Evolutionary conservation across 2,797 vertebrate genomes (phyloP).

Genomic region (Epinephelus malabaricus): DNA sequence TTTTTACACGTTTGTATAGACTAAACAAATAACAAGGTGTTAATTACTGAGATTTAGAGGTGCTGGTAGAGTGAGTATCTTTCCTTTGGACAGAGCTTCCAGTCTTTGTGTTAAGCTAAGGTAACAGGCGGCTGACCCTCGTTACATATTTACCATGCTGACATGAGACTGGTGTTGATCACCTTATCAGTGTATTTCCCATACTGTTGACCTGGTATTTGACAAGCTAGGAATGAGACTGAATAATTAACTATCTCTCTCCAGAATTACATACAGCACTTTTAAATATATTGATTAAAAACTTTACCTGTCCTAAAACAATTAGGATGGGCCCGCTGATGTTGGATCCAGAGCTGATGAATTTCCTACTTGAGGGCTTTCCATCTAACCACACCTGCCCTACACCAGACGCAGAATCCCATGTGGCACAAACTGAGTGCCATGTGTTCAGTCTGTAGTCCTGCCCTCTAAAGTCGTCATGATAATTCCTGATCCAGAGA

Average conservation of each 20-base stretch:
- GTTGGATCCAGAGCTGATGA: conserved; percentile 35
- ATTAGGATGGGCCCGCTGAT: conserved; percentile 30
- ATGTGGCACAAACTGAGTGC: conserved; percentile 76
- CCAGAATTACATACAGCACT: too few species aligned
- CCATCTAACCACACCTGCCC: conserved; percentile 72
- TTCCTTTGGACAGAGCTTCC: too few species aligned
- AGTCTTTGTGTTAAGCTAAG: too few species aligned
- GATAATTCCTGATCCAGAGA: rapidly evolving
- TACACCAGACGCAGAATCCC: conserved; percentile 62
- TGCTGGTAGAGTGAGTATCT: too few species aligned
- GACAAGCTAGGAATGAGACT: too few species aligned
- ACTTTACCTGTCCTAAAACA: conserved; percentile 62
- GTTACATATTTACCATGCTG: not conserved
- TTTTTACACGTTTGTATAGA: too few species aligned
- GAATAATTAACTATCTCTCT: too few species aligned
- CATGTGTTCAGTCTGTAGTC: conserved; percentile 23
- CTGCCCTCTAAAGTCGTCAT: rapidly evolving
- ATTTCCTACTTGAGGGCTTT: conserved; percentile 68
- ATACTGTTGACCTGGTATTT: too few species aligned
- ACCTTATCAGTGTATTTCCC: not conserved
- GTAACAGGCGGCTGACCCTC: too few species aligned
- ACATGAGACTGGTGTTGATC: not conserved
- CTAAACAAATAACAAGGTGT: too few species aligned
- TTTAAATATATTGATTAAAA: too few species aligned
- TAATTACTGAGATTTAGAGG: too few species aligned